Conservation (phyloP, 2,888 invertebrate genomes). For the Cephus sareptanus region DNA sequence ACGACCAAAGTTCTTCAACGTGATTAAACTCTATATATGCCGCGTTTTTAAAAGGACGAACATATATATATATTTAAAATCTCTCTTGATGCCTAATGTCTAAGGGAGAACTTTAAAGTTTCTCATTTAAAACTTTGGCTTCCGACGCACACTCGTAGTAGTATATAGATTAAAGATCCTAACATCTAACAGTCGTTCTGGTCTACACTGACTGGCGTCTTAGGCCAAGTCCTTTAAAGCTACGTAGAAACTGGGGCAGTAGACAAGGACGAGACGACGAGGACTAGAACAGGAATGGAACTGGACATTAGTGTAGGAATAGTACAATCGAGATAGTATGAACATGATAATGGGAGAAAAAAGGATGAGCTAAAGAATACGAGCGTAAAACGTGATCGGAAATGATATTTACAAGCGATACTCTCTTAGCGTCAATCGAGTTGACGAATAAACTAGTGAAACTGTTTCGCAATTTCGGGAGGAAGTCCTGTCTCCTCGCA, state of each 20-base stretch:
- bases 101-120: not conserved
- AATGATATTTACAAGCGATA: constrained; percentile 22
- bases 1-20: not conserved
- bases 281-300: not conserved
- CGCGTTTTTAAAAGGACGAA: not conserved
- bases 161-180: not conserved
- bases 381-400: not conserved
- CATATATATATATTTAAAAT: not conserved
- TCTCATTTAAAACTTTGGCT: not conserved
- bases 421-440: not conserved
- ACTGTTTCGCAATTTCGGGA: not conserved
- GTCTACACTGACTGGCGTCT: not conserved
- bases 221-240: not conserved
- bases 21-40: not conserved
- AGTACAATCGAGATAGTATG: not conserved
- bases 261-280: not conserved
- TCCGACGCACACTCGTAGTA: not conserved
- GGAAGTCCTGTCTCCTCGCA: not conserved
- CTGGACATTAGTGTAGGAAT: not conserved
- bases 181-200: constrained; percentile 20
- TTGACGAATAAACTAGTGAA: not conserved
- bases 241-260: not conserved
- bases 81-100: not conserved
- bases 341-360: not conserved
- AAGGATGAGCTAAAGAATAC: not conserved